These are phyloP conservation scores for Pomatorhinus ruficollis DNA, from an alignment of 2,113 vertebrate genomes.

Conservation along the genomic window DNA sequence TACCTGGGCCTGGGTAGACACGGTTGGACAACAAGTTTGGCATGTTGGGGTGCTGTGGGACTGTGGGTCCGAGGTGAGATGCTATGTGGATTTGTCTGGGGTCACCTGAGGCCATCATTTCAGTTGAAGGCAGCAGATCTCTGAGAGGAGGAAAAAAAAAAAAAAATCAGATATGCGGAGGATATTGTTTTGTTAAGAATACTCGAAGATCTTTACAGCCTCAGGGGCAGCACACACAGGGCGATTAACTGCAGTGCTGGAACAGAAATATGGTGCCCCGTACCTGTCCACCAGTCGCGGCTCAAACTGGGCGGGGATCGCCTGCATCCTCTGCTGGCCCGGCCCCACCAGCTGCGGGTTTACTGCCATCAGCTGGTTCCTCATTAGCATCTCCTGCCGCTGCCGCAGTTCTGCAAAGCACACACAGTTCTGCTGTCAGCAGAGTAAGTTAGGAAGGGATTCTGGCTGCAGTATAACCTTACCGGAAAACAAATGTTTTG, in stretches of 20 bases:
- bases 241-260: neutral
- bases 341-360: constrained; percentile 84
- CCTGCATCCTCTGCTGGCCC: constrained; percentile 84
- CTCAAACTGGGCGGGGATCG: constrained; percentile 84
- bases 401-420: constrained; percentile 83
- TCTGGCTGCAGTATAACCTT: neutral
- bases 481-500: neutral
- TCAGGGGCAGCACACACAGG: neutral
- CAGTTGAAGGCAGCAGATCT: constrained; percentile 81
- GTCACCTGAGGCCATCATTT: constrained; percentile 83
- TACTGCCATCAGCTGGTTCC: constrained; percentile 87
- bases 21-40: constrained; percentile 76
- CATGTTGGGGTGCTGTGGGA: constrained; percentile 78
- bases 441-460: neutral
- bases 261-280: neutral
- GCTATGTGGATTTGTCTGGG: constrained; percentile 85
- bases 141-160: constrained; percentile 60
- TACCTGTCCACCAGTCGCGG: constrained; percentile 87
- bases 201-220: neutral
- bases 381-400: constrained; percentile 87
- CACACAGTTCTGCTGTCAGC: neutral
- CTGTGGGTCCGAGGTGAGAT: constrained; percentile 79
- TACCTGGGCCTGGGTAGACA: constrained; percentile 82
- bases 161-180: neutral
- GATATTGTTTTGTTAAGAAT: neutral